These are phyloP conservation scores for Nylanderia fulva DNA, from an alignment of 1,140 invertebrate genomes.

Conservation along the genomic window DNA sequence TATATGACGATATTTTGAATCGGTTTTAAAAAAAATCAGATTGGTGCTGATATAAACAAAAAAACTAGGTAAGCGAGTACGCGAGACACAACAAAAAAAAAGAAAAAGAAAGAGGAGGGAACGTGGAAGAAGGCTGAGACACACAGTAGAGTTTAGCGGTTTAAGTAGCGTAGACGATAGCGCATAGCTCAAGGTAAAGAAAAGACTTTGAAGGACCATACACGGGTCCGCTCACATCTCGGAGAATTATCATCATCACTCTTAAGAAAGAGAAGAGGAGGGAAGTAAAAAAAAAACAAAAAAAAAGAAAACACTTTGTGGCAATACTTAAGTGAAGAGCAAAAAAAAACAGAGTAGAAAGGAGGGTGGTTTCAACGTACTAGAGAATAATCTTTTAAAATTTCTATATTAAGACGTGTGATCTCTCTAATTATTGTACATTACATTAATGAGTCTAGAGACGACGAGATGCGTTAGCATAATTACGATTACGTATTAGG, in stretches of 20 bases:
- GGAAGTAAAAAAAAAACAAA: too few relatives aligned
- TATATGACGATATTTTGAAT: conserved; percentile 84
- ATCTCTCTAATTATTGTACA: conserved; percentile 86
- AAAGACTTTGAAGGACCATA: conserved; percentile 68
- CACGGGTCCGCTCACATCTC: conserved; percentile 57
- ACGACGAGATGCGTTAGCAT: conserved; percentile 81
- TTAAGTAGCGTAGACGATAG: conserved; percentile 82
- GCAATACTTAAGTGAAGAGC: conserved; percentile 82
- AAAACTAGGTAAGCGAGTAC: conserved; percentile 78
- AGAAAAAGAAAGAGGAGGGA: conserved; percentile 78
- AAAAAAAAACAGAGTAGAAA: conserved; percentile 40
- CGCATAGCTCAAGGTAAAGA: conserved; percentile 79
- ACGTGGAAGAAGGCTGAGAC: conserved; percentile 85
- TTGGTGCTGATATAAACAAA: conserved; percentile 84
- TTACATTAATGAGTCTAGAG: conserved; percentile 81
- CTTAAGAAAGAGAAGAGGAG: conserved; percentile 27
- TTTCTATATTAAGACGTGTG: conserved; percentile 86
- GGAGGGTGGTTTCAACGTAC: conserved; percentile 80
- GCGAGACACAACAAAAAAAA: conserved; percentile 22
- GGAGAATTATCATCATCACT: conserved; percentile 72
- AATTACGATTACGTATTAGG: conserved; percentile 82
- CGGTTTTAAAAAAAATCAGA: conserved; percentile 84
- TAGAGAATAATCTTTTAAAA: conserved; percentile 85
- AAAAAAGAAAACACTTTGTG: conserved; percentile 79
- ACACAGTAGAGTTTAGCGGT: conserved; percentile 81